Conservation (phyloP, 2,888 invertebrate genomes). For the Conomelus anceps region DNA sequence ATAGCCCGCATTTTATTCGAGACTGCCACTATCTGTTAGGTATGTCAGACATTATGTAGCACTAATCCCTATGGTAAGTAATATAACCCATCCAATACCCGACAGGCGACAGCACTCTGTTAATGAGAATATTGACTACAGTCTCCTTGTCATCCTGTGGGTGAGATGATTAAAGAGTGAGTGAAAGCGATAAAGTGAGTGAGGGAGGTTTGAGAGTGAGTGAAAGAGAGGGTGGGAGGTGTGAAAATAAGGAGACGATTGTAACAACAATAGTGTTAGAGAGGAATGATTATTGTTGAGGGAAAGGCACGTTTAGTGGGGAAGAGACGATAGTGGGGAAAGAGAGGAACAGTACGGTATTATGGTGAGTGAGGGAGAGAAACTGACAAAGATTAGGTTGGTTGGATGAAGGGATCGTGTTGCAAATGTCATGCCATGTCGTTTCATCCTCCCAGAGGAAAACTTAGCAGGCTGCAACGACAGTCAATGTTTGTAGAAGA, state of each 20-base stretch:
- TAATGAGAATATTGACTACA: not conserved
- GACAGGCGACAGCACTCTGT: not conserved
- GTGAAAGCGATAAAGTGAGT: not conserved
- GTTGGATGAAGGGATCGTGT: not conserved
- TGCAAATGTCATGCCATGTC: not conserved
- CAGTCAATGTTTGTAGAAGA: not conserved
- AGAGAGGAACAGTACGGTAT: not conserved
- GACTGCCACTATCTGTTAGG: too few relatives aligned
- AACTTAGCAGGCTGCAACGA: not conserved
- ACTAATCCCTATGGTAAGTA: not conserved
- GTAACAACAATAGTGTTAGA: not conserved
- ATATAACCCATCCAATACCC: not conserved
- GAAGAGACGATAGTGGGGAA: not conserved
- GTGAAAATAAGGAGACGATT: not conserved
- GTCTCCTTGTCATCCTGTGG: not conserved
- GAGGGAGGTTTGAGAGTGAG: not conserved
- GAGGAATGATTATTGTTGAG: not conserved
- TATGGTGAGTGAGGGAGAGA: not conserved
- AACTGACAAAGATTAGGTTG: not conserved
- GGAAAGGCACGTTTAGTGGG: not conserved
- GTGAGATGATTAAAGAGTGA: not conserved
- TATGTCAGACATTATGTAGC: too few relatives aligned
- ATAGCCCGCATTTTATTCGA: too few relatives aligned
- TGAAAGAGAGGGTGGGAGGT: not conserved
- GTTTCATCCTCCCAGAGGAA: not conserved